Evolutionary conservation across 2,113 vertebrate genomes (phyloP).

Genomic region (Triplophysa siluroides): DNA sequence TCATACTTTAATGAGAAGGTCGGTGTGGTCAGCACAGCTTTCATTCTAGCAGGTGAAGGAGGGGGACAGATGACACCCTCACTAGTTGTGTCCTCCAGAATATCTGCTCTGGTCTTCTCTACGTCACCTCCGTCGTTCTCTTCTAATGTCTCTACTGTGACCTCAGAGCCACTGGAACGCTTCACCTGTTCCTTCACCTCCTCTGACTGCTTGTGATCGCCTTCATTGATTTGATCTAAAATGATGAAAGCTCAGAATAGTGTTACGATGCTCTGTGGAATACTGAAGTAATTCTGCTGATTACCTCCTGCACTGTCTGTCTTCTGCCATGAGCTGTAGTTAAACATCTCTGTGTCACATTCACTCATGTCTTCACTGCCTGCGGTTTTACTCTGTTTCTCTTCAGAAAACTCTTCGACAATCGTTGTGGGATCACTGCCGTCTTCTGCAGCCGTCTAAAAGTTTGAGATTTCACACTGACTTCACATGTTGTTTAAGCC

Average conservation of each 20-base stretch:
- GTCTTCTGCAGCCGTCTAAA: conserved; percentile 34
- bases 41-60: conserved; percentile 49
- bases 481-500: too few species aligned
- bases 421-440: conserved; percentile 37
- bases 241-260: neutral
- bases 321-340: conserved; percentile 13
- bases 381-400: conserved; percentile 38
- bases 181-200: conserved; percentile 23
- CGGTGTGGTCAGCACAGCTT: conserved; percentile 55
- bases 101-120: conserved; percentile 24
- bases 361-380: conserved; percentile 27
- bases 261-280: neutral
- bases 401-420: conserved; percentile 45
- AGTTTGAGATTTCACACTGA: neutral
- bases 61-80: conserved; percentile 43
- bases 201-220: conserved; percentile 36
- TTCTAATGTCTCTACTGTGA: conserved; percentile 38
- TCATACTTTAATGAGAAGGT: conserved; percentile 68
- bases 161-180: conserved; percentile 34
- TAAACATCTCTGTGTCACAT: conserved; percentile 11
- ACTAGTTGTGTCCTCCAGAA: conserved; percentile 25
- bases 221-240: conserved; percentile 51
- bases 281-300: neutral
- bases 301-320: conserved; percentile 18
- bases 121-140: conserved; percentile 36